A percentile compares a stretch with the other conserved stretches of the same genome.
phyloP scores from a whole-genome alignment of 2,888 invertebrate species.

The Mythimna pallens region DNA sequence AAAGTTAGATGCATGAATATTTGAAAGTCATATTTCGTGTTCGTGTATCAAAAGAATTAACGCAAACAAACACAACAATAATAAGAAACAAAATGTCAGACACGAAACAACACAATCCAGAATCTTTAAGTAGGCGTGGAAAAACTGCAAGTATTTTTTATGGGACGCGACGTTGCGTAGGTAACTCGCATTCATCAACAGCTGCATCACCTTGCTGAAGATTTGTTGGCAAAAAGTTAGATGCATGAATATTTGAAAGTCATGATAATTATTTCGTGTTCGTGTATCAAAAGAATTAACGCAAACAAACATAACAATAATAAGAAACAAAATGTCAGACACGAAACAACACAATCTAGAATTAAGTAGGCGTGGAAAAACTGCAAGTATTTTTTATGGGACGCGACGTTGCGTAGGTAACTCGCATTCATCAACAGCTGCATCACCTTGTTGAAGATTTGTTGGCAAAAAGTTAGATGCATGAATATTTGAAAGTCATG shows the following conservation, averaged over 20 bases:
- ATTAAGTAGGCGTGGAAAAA: constrained; percentile 38
- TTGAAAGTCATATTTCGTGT: not conserved
- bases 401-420: constrained; percentile 51
- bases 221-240: too few relatives aligned
- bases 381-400: constrained; percentile 57
- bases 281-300: not conserved
- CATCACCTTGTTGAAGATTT: too few relatives aligned
- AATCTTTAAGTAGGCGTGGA: constrained; percentile 21
- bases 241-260: too few relatives aligned
- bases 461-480: too few relatives aligned
- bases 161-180: constrained; percentile 53
- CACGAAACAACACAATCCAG: not conserved
- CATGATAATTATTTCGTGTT: not conserved
- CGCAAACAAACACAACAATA: not conserved
- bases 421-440: too few relatives aligned
- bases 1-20: too few relatives aligned
- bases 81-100: constrained; percentile 9
- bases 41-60: not conserved
- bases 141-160: constrained; percentile 58
- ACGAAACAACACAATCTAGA: constrained; percentile 1
- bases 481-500: too few relatives aligned
- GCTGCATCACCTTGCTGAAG: too few relatives aligned
- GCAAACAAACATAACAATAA: not conserved
- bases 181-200: too few relatives aligned
- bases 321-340: constrained; percentile 8